Evolutionary conservation across 2,888 invertebrate species (phyloP), one percentile per base, ranked within the genome.

Genomic region (Hanleya hanleyi): DNA sequence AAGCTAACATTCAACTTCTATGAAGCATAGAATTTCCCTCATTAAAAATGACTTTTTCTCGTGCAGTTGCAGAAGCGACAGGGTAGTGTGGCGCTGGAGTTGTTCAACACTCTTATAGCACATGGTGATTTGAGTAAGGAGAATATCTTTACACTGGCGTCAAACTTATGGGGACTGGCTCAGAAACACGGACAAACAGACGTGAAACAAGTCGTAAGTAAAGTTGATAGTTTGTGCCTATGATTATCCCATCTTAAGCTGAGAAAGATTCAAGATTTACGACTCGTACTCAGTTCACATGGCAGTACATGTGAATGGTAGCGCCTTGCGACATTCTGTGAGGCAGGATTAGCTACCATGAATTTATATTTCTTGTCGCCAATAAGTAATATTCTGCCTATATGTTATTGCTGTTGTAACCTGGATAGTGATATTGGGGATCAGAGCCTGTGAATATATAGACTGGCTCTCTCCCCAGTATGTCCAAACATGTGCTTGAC

Each of bases 131-230:
- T 91, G 12, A 77, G 77, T 5, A 76, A 87, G 51, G 79, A 81
- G n/a, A 75, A 93, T 12, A 91, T 96, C 90, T 92, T 93, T 37
- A 93, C 92, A 69, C 92, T 97, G 74, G 95, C 95, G 0, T 87
- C 93, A 0, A 96, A 96, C 90, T 92, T 97, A 57, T 97, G 97
- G 96, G 93, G 94, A 85, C 91, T 97, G 78, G 93, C 95, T 26
- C 93, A 94, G 80, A 96, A 95, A 90, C 92, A 94, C 84, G 90
- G 92, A 4, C 91, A 91, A 37, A 85, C 92, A 29, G 94, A 94
- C 87, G 86, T 89, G n/a, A 88, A 86, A 81, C 81, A 81, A 67
- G 80, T 83, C 81, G 87, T 87, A 71, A 77, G 81, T 69, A 12
- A 7, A 65, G 36, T 38, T 69, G 41, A 5, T 47, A 9, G 12